These are phyloP conservation scores for Schrankia costaestrigalis DNA, from an alignment of 2,888 invertebrate genomes.

Conservation along the genomic window DNA sequence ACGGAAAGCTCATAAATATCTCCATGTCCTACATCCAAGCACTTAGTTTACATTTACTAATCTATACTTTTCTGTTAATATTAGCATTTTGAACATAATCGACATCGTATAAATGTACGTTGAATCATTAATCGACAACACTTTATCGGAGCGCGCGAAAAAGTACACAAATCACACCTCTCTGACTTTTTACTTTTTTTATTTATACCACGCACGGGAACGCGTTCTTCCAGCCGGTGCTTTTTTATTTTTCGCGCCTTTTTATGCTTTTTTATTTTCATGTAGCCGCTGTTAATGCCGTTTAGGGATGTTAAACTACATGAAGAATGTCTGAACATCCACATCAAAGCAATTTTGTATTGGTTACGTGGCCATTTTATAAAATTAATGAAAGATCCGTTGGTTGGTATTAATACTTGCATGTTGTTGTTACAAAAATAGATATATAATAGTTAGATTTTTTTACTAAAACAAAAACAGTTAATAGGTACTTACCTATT, in stretches of 20 bases:
- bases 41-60: slow-evolving; percentile 11
- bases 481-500: no score
- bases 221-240: slow-evolving; percentile 53
- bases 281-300: slow-evolving; percentile 46
- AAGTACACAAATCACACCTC: slow-evolving; percentile 75
- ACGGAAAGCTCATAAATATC: slow-evolving; percentile 5
- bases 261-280: slow-evolving; percentile 40
- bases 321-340: slow-evolving; percentile 24
- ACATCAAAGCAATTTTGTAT: slow-evolving; percentile 6
- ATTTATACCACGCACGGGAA: slow-evolving; percentile 46
- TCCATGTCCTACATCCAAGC: slow-evolving; percentile 4
- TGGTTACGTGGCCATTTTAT: slow-evolving; percentile 4
- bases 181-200: slow-evolving; percentile 45
- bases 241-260: slow-evolving; percentile 42
- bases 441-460: no score
- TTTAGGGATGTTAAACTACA: slow-evolving; percentile 46
- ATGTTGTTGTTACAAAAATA: slow-evolving; percentile 3
- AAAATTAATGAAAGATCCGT: not conserved
- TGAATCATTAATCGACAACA: slow-evolving; percentile 58
- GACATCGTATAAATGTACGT: slow-evolving; percentile 57
- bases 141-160: slow-evolving; percentile 66
- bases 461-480: no score
- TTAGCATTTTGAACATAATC: slow-evolving; percentile 45
- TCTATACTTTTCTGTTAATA: slow-evolving; percentile 19
- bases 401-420: not conserved